Percentiles rank a stretch among this genome's conserved stretches.
phyloP scores from a whole-genome alignment of 2,113 vertebrate genomes.

The Microcebus murinus region DNA sequence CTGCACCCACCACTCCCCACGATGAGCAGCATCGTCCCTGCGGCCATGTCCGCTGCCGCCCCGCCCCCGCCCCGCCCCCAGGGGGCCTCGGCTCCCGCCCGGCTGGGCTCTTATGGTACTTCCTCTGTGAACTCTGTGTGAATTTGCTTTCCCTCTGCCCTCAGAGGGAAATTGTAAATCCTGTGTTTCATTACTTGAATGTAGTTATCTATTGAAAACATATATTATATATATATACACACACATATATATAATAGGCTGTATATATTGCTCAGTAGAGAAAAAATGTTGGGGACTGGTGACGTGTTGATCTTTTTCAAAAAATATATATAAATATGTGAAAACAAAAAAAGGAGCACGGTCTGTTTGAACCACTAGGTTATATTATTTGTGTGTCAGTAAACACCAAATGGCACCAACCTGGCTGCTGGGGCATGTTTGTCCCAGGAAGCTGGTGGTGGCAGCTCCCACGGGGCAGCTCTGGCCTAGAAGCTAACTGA shows the following conservation, averaged over 20 bases:
- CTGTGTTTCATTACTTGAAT: constrained; percentile 91
- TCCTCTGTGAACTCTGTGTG: constrained; percentile 84
- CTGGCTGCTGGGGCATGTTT: background rate
- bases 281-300: constrained; percentile 62
- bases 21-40: constrained; percentile 28
- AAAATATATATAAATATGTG: background rate
- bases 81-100: constrained; percentile 70
- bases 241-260: constrained; percentile 81
- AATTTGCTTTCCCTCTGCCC: constrained; percentile 80
- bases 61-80: background rate
- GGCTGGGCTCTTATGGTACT: constrained; percentile 77
- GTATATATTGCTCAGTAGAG: constrained; percentile 91
- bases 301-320: constrained; percentile 64
- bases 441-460: constrained; percentile 43
- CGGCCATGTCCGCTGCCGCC: constrained; percentile 62
- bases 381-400: constrained; percentile 84
- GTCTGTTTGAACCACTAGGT: constrained; percentile 65
- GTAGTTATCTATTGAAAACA: constrained; percentile 86
- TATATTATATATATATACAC: constrained; percentile 66
- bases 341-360: background rate
- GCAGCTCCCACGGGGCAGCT: background rate
- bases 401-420: constrained; percentile 71
- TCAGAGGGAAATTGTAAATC: constrained; percentile 86
- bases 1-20: background rate
- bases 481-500: background rate